Conservation (phyloP, 2,797 vertebrate genomes). For the Sparus aurata region DNA sequence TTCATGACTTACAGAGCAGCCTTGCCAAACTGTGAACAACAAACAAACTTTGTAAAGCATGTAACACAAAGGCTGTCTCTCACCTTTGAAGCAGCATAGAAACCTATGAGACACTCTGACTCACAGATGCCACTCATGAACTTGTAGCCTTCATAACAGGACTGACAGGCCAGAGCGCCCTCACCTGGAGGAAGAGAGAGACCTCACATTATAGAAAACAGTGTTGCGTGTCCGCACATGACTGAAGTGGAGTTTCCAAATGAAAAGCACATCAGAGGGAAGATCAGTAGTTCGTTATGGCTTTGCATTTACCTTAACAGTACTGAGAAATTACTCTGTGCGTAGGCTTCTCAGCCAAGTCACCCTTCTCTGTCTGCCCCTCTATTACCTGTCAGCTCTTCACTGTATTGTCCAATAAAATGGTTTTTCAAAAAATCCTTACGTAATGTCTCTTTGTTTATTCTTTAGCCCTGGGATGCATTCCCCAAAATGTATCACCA, state of each 20-base stretch:
- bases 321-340: no score
- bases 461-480: not conserved
- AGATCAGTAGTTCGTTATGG: not conserved
- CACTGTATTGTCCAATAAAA: not conserved
- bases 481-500: not conserved
- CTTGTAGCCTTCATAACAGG: slow-evolving; percentile 89
- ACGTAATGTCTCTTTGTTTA: not conserved
- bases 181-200: slow-evolving; percentile 78
- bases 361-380: not conserved
- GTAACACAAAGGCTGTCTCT: not conserved
- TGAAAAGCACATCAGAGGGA: slow-evolving; percentile 5
- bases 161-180: slow-evolving; percentile 84
- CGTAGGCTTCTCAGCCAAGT: not conserved
- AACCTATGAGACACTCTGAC: slow-evolving; percentile 86
- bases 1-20: not conserved
- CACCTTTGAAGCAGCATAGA: slow-evolving; percentile 86
- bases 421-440: not conserved
- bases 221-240: slow-evolving; percentile 6
- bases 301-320: not conserved
- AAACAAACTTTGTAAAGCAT: not conserved
- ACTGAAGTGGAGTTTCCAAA: slow-evolving; percentile 10
- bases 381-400: not conserved
- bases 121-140: slow-evolving; percentile 85
- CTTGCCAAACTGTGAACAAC: not conserved
- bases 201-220: not conserved